Conservation (phyloP, 2,888 invertebrate genomes). For the Epirrita christyi region DNA sequence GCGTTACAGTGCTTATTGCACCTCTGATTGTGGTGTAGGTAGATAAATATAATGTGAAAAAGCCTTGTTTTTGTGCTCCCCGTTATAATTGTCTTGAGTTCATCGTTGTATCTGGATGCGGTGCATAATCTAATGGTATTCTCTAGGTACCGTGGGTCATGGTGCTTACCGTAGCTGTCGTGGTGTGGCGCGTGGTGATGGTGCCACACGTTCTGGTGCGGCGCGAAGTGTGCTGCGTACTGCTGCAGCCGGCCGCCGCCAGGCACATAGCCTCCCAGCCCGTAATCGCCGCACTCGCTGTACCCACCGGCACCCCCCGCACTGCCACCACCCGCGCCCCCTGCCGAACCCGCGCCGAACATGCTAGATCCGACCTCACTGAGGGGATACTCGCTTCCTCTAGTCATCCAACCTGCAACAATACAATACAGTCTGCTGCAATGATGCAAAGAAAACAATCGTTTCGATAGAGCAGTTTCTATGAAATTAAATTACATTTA, state of each 20-base stretch:
- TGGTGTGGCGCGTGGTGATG: slow-evolving; percentile 73
- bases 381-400: slow-evolving; percentile 29
- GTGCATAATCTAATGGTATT: too few species aligned
- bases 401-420: slow-evolving; percentile 35
- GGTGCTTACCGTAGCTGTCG: slow-evolving; percentile 65
- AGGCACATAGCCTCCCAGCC: slow-evolving; percentile 69
- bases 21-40: too few species aligned
- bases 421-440: neutral
- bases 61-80: too few species aligned
- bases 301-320: slow-evolving; percentile 57
- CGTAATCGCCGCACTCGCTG: slow-evolving; percentile 64
- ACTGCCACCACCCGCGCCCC: slow-evolving; percentile 49
- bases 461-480: too few species aligned
- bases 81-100: too few species aligned
- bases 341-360: slow-evolving; percentile 20
- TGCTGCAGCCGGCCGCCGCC: slow-evolving; percentile 72
- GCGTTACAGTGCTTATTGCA: too few species aligned
- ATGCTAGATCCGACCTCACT: slow-evolving; percentile 37
- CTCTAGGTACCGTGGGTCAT: too few species aligned
- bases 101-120: too few species aligned
- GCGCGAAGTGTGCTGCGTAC: slow-evolving; percentile 78
- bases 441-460: neutral
- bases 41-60: too few species aligned
- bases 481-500: too few species aligned
- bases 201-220: slow-evolving; percentile 79